These are phyloP conservation scores for Mycalesis mineus DNA, from an alignment of 2,888 invertebrate species.

Conservation along the genomic window DNA sequence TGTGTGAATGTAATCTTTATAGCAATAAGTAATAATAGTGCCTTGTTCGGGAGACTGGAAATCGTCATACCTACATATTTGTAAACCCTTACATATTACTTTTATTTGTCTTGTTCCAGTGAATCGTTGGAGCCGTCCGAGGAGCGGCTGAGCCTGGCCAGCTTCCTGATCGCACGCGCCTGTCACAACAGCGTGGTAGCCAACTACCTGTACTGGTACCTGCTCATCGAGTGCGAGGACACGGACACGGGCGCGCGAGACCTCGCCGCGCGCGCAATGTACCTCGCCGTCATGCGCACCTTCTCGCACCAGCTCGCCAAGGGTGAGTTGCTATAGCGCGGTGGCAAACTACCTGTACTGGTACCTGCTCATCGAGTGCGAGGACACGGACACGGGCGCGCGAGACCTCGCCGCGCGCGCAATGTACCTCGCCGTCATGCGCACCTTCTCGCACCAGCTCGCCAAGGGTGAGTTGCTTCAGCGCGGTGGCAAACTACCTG, in stretches of 20 bases:
- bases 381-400: slow-evolving; percentile 86
- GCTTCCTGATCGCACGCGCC: slow-evolving; percentile 93
- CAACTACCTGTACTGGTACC: slow-evolving; percentile 98
- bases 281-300: slow-evolving; percentile 91
- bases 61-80: too few relatives aligned
- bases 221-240: slow-evolving; percentile 96
- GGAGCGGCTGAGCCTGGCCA: slow-evolving; percentile 84
- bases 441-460: slow-evolving; percentile 87
- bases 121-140: slow-evolving; percentile 37
- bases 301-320: slow-evolving; percentile 85
- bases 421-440: slow-evolving; percentile 94
- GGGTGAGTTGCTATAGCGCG: slow-evolving; percentile 54
- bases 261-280: slow-evolving; percentile 89
- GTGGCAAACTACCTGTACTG: slow-evolving; percentile 83
- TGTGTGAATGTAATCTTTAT: slow-evolving; percentile 1
- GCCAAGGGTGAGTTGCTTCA: slow-evolving; percentile 73
- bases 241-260: slow-evolving; percentile 90
- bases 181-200: slow-evolving; percentile 92
- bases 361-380: slow-evolving; percentile 96
- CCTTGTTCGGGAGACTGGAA: too few relatives aligned
- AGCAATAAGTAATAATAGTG: too few relatives aligned
- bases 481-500: slow-evolving; percentile 75
- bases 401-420: slow-evolving; percentile 91
- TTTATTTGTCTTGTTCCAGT: background rate
- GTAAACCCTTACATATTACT: too few relatives aligned